Conservation (phyloP, 2,113 vertebrate species). For the Corythoichthys haematopterus region DNA sequence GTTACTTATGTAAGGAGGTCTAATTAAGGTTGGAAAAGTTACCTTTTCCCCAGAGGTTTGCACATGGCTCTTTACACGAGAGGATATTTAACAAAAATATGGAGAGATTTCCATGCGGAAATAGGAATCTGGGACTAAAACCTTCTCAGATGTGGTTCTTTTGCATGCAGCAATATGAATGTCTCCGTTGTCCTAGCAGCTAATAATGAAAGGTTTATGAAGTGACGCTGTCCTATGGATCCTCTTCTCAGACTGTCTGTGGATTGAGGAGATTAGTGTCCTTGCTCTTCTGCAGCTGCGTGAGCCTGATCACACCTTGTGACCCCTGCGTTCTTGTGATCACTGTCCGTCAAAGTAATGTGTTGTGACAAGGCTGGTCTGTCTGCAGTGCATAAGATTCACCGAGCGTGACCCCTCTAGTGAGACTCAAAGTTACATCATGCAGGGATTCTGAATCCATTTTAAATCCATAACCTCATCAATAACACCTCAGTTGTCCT, state of each 20-base stretch:
- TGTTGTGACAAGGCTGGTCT: slow-evolving; percentile 9
- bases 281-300: slow-evolving; percentile 24
- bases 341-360: slow-evolving; percentile 11
- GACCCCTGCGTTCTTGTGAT: slow-evolving; percentile 1
- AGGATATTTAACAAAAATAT: slow-evolving; percentile 38
- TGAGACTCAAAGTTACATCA: slow-evolving; percentile 39
- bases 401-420: slow-evolving; percentile 40
- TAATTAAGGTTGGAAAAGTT: slow-evolving; percentile 39
- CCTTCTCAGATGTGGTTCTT: background rate
- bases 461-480: slow-evolving; percentile 34
- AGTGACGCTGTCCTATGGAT: slow-evolving; percentile 15
- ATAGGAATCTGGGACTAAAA: slow-evolving; percentile 29
- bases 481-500: slow-evolving; percentile 26
- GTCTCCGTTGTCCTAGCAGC: slow-evolving; percentile 1
- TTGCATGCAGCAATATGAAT: background rate
- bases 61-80: slow-evolving; percentile 29
- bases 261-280: slow-evolving; percentile 27
- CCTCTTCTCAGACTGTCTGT: slow-evolving; percentile 7
- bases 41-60: slow-evolving; percentile 33
- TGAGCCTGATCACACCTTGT: slow-evolving; percentile 7
- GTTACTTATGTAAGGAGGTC: slow-evolving; percentile 54
- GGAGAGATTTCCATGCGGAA: slow-evolving; percentile 24
- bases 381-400: slow-evolving; percentile 8
- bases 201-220: slow-evolving; percentile 22
- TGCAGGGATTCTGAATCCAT: slow-evolving; percentile 35